Conservation (phyloP, 1,140 invertebrate species). For the Telenomus remus region DNA sequence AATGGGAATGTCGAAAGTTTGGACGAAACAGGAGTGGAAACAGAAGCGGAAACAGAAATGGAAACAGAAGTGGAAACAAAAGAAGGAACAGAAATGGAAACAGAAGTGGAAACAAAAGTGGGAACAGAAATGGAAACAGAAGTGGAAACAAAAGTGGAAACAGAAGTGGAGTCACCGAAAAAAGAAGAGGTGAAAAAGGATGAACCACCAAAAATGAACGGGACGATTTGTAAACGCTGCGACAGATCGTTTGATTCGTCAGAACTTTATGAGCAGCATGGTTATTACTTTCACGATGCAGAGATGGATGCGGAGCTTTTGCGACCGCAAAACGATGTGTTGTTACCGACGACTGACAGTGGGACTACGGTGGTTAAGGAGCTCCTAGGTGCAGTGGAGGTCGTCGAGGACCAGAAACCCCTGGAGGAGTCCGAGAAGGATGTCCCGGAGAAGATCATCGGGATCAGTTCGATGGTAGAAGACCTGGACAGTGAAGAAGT, state of each 20-base stretch:
- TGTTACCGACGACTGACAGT: background rate
- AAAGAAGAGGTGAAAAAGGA: background rate
- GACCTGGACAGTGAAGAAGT: background rate
- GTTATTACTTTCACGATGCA: constrained; percentile 57
- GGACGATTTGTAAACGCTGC: constrained; percentile 22
- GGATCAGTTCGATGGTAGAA: constrained; percentile 27
- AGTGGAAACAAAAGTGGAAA: no score
- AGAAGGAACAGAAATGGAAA: no score
- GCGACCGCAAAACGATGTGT: constrained; percentile 15
- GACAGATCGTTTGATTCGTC: constrained; percentile 26
- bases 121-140: no score
- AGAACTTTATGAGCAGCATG: constrained; percentile 45
- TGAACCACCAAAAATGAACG: background rate
- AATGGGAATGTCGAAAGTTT: background rate
- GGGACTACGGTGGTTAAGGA: constrained; percentile 22
- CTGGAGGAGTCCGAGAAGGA: background rate
- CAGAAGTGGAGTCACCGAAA: no score
- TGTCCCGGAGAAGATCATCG: constrained; percentile 18
- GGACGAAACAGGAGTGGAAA: background rate
- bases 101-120: no score
- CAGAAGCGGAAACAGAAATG: no score
- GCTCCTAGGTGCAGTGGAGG: constrained; percentile 6
- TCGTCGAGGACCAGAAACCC: constrained; percentile 1
- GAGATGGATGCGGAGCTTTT: constrained; percentile 42
- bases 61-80: no score